These are phyloP conservation scores for Spilarctia lutea DNA, from an alignment of 2,888 invertebrate genomes.

Conservation along the genomic window DNA sequence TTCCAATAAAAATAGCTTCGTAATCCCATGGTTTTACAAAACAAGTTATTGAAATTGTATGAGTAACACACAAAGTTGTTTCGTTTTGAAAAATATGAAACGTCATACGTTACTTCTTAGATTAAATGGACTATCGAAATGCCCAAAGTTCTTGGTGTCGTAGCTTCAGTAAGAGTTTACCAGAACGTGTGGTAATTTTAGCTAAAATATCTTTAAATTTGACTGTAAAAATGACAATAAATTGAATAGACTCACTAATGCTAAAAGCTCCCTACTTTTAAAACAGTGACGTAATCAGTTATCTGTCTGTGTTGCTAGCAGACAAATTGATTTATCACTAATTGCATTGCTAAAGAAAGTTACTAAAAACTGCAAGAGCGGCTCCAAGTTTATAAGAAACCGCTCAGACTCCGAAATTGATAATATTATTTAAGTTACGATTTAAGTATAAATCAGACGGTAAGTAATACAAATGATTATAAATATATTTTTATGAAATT, in stretches of 20 bases:
- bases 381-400: slow-evolving; percentile 8
- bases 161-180: too few relatives aligned
- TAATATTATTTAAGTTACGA: slow-evolving; percentile 13
- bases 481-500: too few relatives aligned
- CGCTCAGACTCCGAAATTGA: background rate
- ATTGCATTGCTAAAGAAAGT: slow-evolving; percentile 37
- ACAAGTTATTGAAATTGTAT: too few relatives aligned
- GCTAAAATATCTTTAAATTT: background rate
- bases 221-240: background rate
- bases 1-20: too few relatives aligned
- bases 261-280: background rate
- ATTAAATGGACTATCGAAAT: too few relatives aligned
- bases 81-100: too few relatives aligned
- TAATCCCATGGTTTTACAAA: too few relatives aligned
- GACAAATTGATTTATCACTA: slow-evolving; percentile 40
- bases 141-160: too few relatives aligned
- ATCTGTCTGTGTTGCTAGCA: background rate
- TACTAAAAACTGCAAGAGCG: slow-evolving; percentile 4
- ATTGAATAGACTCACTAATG: background rate
- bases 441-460: background rate
- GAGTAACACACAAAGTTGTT: too few relatives aligned
- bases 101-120: too few relatives aligned
- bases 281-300: background rate
- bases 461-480: background rate
- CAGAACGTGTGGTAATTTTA: background rate